A percentile compares a stretch with the other conserved stretches of the same genome.
Evolutionary conservation across 2,888 invertebrate genomes (phyloP).

Genomic region (Ochropleura plecta): DNA sequence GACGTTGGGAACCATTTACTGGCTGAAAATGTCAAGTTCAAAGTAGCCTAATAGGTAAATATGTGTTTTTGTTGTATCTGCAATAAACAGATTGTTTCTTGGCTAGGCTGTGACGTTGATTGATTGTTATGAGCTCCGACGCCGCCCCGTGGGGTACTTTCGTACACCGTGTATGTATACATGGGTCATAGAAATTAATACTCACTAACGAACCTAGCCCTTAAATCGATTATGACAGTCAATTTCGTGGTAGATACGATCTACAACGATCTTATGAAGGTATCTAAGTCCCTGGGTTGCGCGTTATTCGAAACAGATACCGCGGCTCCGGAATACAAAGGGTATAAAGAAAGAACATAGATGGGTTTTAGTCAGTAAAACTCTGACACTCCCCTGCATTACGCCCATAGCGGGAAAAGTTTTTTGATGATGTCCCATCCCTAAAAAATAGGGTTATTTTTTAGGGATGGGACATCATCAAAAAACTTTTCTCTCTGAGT

Average conservation of each 20-base stretch:
- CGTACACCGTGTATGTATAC: slow-evolving; percentile 3
- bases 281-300: not conserved
- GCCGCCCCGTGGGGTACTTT: slow-evolving; percentile 7
- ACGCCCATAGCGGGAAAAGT: too few relatives aligned
- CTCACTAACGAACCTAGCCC: slow-evolving; percentile 6
- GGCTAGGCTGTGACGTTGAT: slow-evolving; percentile 47
- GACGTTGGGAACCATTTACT: not conserved
- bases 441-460: too few relatives aligned
- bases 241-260: not conserved
- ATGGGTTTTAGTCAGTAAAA: too few relatives aligned
- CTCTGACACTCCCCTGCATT: too few relatives aligned
- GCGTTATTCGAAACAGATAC: too few relatives aligned
- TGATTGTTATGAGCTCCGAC: slow-evolving; percentile 39
- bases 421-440: too few relatives aligned
- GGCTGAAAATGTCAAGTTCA: slow-evolving; percentile 24
- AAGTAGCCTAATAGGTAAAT: slow-evolving; percentile 28
- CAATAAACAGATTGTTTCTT: slow-evolving; percentile 44
- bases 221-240: not conserved
- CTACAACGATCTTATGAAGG: not conserved
- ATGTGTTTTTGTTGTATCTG: slow-evolving; percentile 27
- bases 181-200: slow-evolving; percentile 33
- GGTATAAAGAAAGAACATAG: too few relatives aligned
- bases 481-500: too few relatives aligned
- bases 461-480: too few relatives aligned
- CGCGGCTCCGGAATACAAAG: too few relatives aligned